Conservation (phyloP, 53 echinoderm and acorn worm genomes). For the Henricia sp. region DNA sequence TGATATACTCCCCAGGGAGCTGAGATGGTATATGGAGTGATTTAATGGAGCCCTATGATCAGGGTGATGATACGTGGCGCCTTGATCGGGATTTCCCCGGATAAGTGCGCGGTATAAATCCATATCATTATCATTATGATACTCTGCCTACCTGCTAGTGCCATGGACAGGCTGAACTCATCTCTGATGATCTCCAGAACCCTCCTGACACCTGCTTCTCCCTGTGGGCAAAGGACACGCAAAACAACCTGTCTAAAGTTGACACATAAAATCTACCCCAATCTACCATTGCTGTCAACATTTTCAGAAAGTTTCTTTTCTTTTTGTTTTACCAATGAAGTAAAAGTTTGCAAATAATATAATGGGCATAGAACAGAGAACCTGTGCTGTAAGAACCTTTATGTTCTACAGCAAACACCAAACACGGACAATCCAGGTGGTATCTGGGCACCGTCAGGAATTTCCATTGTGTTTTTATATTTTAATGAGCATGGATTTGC, state of each 20-base stretch:
- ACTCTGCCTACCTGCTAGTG: constrained; percentile 66
- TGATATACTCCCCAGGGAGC: too few relatives aligned
- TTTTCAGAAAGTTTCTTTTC: neutral
- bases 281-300: neutral
- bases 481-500: too few relatives aligned
- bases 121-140: neutral
- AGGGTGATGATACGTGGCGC: neutral
- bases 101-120: neutral
- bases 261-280: neutral
- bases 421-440: too few relatives aligned
- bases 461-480: too few relatives aligned
- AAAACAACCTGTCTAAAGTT: neutral
- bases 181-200: constrained; percentile 74
- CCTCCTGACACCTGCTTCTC: constrained; percentile 81
- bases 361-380: neutral
- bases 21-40: neutral
- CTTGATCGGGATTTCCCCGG: neutral
- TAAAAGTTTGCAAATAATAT: neutral
- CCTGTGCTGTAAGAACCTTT: neutral
- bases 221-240: constrained; percentile 34
- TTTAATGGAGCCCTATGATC: neutral
- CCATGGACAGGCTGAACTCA: constrained; percentile 82
- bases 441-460: too few relatives aligned
- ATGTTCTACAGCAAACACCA: too few relatives aligned
- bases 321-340: too few relatives aligned